Evolutionary conservation across 2,888 invertebrate genomes (phyloP), one percentile per base, ranked within the genome.

Genomic region (Melolontha melolontha): DNA sequence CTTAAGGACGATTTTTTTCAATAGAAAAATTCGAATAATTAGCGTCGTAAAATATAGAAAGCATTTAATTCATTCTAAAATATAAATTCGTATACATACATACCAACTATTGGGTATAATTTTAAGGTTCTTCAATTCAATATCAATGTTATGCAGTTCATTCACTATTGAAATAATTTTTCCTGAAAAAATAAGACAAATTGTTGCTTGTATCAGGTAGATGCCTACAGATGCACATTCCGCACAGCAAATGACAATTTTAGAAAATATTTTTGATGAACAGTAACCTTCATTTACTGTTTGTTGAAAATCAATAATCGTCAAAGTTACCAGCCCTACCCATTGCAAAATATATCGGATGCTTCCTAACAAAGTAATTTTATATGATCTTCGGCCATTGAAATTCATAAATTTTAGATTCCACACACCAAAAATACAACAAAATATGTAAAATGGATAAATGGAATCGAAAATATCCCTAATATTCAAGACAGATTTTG

Each of bases 141-240:
- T 1, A 8, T 51, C 51, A 17, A 51, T 17, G 0, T 22, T 12
- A 29, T 17, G 0, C 1, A 51, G 17, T 16, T 51, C 17, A 12
- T 51, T 51, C n/a, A 51, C 16, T 11, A 51, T 17, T 0, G 51
- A 51, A 29, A 22, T 27, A n/a, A 51, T 17, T 17, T 51, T 17
- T n/a, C 8, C 11, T 8, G 51, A 51, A 12, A 17, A 51, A 17
- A 16, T 12, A n/a, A 51, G 7, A 5, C 29, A n/a, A n/a, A n/a
- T n/a, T n/a, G n/a, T n/a, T n/a, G n/a, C n/a, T n/a, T n/a, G n/a
- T n/a, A n/a, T n/a, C n/a, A n/a, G n/a, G n/a, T n/a, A n/a, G n/a
- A n/a, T n/a, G n/a, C n/a, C n/a, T n/a, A n/a, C n/a, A n/a, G n/a
- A n/a, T n/a, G n/a, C n/a, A n/a, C n/a, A n/a, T n/a, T n/a, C n/a